Base-by-base conservation (phyloP, 2,797 vertebrate species). In the Chaetodon trifasciatus region DNA sequence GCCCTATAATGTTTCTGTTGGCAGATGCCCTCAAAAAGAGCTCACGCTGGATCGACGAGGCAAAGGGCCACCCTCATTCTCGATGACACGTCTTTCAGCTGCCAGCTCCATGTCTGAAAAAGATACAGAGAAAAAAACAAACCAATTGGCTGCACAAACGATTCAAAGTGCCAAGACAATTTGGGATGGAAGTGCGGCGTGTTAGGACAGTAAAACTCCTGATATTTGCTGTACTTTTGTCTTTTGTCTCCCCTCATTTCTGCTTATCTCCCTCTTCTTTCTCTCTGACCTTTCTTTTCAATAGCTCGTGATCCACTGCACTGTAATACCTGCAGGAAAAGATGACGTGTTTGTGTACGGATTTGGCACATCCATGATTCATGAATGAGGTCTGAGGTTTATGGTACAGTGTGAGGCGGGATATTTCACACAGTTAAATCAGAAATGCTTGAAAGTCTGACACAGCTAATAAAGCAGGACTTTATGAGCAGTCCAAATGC, bases 1-100 rank as follows among this genome's bases (percentile, higher is more conserved):
- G 28, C 42, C 60, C 40, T 24, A 13, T 69, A 55, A 68, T 86
- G 86, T 92, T 91, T 87, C 84, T 82, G 70, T 91, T 93, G 88
- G 88, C 91, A 91, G 78, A 73, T 56, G 19, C 23, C 56, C 55
- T 55, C 32, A 57, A 37, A 56, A 58, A 39, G 49, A 69, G 58
- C 74, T 80, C n/a, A n/a, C 0, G 35, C 19, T 58, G 57, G 50
- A 81, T 74, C 24, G 11, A 74, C 72, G 28, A 63, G 44, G 44
- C 55, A 39, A 64, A 56, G 12, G 73, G 61, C 53, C 58, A 63
- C 83, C 77, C 40, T 2, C 49, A 35, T 23, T 77, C 50, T 70
- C 42, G 49, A 40, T 74, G 44, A 15, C 24, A 49, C 58, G 28
- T 74, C n/a, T 75, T 72, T 82, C 79, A 78, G 67, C 78, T 88